A percentile compares a stretch with the other conserved stretches of the same genome.
These are phyloP conservation scores for Rhinophrynus dorsalis DNA, from an alignment of 2,797 vertebrate species.

Conservation along the genomic window DNA sequence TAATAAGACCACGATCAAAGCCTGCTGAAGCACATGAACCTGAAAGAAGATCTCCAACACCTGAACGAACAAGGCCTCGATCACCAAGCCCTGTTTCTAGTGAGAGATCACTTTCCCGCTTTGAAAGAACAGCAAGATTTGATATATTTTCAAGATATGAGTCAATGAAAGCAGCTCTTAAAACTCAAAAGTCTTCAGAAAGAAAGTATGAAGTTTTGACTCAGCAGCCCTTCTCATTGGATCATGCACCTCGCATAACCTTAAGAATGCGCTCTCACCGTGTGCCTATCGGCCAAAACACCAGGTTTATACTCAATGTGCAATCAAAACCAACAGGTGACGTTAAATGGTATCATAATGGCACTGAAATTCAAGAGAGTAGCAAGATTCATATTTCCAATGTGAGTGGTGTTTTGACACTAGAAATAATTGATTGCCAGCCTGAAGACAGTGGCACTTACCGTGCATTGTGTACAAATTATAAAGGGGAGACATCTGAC, in stretches of 20 bases:
- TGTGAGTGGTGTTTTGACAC: slow-evolving; percentile 87
- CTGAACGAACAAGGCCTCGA: slow-evolving; percentile 88
- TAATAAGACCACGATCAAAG: slow-evolving; percentile 74
- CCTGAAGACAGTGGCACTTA: slow-evolving; percentile 93
- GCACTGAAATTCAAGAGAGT: slow-evolving; percentile 81
- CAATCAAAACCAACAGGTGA: slow-evolving; percentile 90
- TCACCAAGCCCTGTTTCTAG: slow-evolving; percentile 93
- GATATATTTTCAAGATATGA: slow-evolving; percentile 95
- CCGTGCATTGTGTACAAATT: slow-evolving; percentile 86
- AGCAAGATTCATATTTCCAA: slow-evolving; percentile 86
- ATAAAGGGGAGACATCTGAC: slow-evolving; percentile 93
- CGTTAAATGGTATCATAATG: slow-evolving; percentile 93
- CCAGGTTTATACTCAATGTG: slow-evolving; percentile 90
- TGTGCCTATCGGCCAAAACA: slow-evolving; percentile 81
- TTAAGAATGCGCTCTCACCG: slow-evolving; percentile 95
- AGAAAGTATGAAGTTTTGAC: slow-evolving; percentile 84
- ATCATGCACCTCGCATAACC: slow-evolving; percentile 89
- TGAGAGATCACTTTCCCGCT: slow-evolving; percentile 88
- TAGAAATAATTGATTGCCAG: slow-evolving; percentile 87
- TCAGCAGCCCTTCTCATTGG: slow-evolving; percentile 90
- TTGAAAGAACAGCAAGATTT: slow-evolving; percentile 87
- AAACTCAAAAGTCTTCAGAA: slow-evolving; percentile 81
- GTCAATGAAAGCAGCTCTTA: slow-evolving; percentile 90
- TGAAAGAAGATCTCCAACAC: slow-evolving; percentile 79
- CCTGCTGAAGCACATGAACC: slow-evolving; percentile 67